These are phyloP conservation scores for Drosophila borborema DNA, from an alignment of 2,888 invertebrate genomes.

Conservation along the genomic window DNA sequence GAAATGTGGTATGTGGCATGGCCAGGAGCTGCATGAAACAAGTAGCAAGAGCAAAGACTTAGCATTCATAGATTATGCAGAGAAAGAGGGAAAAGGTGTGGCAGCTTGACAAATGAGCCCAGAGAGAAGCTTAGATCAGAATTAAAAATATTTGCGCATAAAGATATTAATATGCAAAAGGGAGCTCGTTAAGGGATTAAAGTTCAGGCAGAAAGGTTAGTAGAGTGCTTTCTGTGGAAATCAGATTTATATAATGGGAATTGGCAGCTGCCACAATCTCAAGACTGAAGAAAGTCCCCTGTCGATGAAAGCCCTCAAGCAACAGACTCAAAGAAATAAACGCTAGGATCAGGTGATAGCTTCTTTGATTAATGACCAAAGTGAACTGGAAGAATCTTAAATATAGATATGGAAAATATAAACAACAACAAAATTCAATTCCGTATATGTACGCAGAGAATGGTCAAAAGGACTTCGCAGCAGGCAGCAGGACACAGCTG, in stretches of 20 bases:
- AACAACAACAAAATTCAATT: conserved; percentile 5
- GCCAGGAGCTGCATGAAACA: conserved; percentile 6
- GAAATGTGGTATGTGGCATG: conserved; percentile 10
- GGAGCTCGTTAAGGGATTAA: neutral
- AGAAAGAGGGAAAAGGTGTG: neutral
- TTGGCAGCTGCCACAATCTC: neutral
- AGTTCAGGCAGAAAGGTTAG: neutral
- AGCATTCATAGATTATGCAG: conserved; percentile 7
- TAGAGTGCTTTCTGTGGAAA: neutral
- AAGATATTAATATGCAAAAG: conserved; percentile 11
- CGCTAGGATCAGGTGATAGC: neutral
- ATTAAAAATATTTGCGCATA: neutral
- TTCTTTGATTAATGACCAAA: conserved; percentile 23
- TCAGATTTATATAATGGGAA: neutral
- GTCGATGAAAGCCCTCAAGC: neutral
- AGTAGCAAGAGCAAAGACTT: conserved; percentile 20
- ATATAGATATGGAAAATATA: neutral
- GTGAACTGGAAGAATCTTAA: neutral
- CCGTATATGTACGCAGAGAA: neutral
- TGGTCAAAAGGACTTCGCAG: conserved; percentile 1
- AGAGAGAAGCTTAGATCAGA: neutral
- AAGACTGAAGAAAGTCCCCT: too few relatives aligned
- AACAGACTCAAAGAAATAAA: neutral
- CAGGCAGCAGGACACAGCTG: conserved; percentile 23
- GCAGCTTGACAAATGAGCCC: conserved; percentile 5